Percentiles rank a stretch among this genome's conserved stretches.
Evolutionary conservation across 2,113 vertebrate species (phyloP).

Genomic region (Microcebus murinus): DNA sequence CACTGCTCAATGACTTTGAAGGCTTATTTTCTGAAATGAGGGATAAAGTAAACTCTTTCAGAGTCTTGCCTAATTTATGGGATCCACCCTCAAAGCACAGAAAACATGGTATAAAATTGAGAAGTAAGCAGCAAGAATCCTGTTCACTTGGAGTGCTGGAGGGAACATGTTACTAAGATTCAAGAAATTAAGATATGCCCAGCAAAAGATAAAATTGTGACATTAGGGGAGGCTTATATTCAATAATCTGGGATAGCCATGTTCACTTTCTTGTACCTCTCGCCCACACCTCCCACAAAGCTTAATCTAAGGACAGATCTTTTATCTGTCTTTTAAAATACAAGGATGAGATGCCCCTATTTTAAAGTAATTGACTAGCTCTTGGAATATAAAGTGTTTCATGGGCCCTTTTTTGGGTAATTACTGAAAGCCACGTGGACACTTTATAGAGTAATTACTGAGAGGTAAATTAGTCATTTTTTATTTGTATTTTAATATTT

Average conservation of each 20-base stretch:
- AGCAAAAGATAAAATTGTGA: neutral
- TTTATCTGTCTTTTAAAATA: conserved; percentile 20
- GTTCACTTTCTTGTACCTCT: neutral
- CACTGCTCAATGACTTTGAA: neutral
- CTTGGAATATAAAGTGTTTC: neutral
- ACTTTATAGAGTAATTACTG: neutral
- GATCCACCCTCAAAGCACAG: neutral
- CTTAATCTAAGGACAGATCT: neutral
- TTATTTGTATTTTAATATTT: conserved; percentile 28
- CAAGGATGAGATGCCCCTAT: neutral
- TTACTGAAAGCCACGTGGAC: neutral
- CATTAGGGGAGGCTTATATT: neutral
- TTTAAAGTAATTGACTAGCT: conserved; percentile 7
- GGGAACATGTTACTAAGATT: neutral
- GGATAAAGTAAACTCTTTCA: neutral
- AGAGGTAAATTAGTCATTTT: neutral
- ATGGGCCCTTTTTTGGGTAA: neutral
- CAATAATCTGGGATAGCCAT: neutral
- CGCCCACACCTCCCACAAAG: neutral
- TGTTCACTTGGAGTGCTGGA: neutral
- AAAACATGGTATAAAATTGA: conserved; percentile 9
- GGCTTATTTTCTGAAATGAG: neutral
- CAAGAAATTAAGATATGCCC: neutral
- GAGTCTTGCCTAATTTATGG: neutral
- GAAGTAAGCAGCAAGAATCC: neutral